A percentile compares a stretch with the other conserved stretches of the same genome.
Conservation (phyloP, 2,888 invertebrate species). For the Nymphalis c-album region DNA sequence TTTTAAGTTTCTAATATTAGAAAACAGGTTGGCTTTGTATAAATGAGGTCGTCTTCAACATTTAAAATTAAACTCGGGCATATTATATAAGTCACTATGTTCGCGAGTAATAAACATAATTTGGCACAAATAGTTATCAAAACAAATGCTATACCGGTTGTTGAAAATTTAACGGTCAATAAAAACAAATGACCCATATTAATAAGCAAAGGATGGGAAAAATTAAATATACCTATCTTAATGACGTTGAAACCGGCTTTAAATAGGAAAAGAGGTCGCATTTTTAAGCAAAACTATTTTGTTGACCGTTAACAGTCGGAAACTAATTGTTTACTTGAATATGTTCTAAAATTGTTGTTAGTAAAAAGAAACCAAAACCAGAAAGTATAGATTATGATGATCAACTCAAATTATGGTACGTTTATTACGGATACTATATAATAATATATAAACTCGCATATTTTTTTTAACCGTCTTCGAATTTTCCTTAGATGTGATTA, state of each 20-base stretch:
- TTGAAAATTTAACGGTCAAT: conserved; percentile 3
- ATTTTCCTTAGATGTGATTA: too few species aligned
- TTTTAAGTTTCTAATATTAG: neutral
- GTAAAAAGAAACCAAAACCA: too few species aligned
- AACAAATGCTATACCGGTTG: neutral
- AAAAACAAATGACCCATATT: conserved; percentile 10
- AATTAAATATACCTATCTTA: neutral
- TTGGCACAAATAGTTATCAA: conserved; percentile 3
- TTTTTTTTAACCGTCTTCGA: too few species aligned
- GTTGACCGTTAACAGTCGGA: neutral
- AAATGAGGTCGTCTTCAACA: neutral
- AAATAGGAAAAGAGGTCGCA: conserved; percentile 3
- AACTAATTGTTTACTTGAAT: too few species aligned
- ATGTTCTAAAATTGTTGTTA: too few species aligned
- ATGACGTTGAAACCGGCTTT: neutral
- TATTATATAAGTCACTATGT: neutral
- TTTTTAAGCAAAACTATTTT: neutral
- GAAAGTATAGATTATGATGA: too few species aligned
- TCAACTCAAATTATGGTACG: too few species aligned
- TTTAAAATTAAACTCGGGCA: neutral
- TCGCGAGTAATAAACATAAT: neutral
- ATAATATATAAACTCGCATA: too few species aligned
- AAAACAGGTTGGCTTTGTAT: neutral
- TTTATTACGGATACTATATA: too few species aligned
- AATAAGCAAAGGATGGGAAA: conserved; percentile 1